A percentile compares a stretch with the other conserved stretches of the same genome.
Evolutionary conservation across 2,797 vertebrate genomes (phyloP).

Genomic region (Bradypodion pumilum): DNA sequence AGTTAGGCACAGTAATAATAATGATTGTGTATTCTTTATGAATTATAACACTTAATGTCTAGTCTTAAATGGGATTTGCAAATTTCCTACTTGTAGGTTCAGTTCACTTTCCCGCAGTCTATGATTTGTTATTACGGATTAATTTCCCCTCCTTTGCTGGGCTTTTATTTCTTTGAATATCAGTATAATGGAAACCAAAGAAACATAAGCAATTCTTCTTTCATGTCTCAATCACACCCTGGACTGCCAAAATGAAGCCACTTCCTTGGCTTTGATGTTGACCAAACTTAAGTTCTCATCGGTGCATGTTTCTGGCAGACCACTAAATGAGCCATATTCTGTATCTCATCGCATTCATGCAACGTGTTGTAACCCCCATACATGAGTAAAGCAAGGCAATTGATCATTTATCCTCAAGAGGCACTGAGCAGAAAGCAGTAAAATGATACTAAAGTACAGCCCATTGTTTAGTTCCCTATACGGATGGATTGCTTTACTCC

Average conservation of each 20-base stretch:
- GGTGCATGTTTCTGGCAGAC: too few relatives aligned
- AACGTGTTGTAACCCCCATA: neutral
- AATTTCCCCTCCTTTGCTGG: neutral
- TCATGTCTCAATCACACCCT: too few relatives aligned
- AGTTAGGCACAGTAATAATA: too few relatives aligned
- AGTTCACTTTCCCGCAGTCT: neutral
- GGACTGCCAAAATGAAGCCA: too few relatives aligned
- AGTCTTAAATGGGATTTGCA: neutral
- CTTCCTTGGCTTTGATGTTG: too few relatives aligned
- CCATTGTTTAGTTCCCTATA: too few relatives aligned
- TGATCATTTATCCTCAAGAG: neutral
- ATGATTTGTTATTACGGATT: neutral
- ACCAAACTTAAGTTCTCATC: too few relatives aligned
- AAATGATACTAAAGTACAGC: neutral
- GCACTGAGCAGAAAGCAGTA: neutral
- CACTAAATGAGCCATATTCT: too few relatives aligned
- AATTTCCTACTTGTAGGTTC: neutral
- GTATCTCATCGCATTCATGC: too few relatives aligned
- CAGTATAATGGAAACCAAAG: neutral
- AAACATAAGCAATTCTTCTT: neutral
- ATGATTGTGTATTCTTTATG: too few relatives aligned
- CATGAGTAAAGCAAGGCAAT: neutral
- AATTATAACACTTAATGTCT: neutral
- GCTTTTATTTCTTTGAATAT: neutral
- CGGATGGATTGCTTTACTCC: too few relatives aligned